Base-by-base conservation (phyloP, 2,797 vertebrate genomes). In the Poecilia picta region DNA sequence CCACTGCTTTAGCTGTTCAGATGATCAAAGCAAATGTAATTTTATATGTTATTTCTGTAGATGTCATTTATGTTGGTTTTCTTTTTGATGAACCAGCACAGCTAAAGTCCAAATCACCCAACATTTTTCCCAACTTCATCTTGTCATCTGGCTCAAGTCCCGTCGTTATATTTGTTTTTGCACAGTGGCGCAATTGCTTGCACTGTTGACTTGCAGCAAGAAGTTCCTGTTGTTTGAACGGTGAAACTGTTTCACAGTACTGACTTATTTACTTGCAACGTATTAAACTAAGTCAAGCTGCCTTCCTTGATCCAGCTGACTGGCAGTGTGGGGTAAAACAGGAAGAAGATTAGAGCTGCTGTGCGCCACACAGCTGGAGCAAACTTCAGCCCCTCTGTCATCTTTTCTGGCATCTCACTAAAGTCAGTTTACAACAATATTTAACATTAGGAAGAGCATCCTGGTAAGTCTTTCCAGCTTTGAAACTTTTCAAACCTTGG, bases 1-100 rank as follows among this genome's bases (percentile, higher is more conserved):
- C 81, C 83, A 89, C 88, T 91, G 83, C 79, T 91, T 87, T 80
- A 76, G 84, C 88, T 87, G 66, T 77, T 83, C 73, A 80, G 72
- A 81, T 82, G 79, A 89, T 91, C 79, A 82, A 57, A 77, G 62
- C 46, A 75, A 72, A 59, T 64, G 75, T 90, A 47, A 89, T 83
- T 89, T 90, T 74, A n/a, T 76, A 8, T 43, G 46, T 12, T 59
- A 72, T 62, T 78, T 78, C 43, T 84, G 72, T 72, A 47, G 41
- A 64, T 82, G 78, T 76, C 25, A 79, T 78, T 70, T 8, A 16
- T 33, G 47, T 43, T 77, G 62, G 3, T n/a, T 83, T 84, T 71
- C 43, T 64, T 81, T 83, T 85, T 81, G 74, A 85, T 70, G 59
- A 72, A 46, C 71, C 55, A 79, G 73, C 85, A 88, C 47, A 87